Evolutionary conservation across 2,113 vertebrate species (phyloP).

Genomic region (Rousettus leschenaultii): DNA sequence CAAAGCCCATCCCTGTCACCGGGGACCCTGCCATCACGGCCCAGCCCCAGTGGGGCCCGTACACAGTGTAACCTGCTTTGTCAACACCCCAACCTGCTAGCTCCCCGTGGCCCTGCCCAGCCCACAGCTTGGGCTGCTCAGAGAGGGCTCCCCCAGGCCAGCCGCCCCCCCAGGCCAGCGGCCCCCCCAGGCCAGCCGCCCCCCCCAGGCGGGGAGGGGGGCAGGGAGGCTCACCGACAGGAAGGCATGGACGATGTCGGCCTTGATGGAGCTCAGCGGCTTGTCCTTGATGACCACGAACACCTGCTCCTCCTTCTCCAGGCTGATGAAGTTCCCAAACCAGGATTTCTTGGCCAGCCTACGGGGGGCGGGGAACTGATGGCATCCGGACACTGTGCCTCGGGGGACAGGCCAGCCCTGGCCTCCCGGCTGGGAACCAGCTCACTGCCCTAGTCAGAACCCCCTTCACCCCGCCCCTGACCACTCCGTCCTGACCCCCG

Average conservation of each 20-base stretch:
- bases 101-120: not conserved
- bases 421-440: accelerated
- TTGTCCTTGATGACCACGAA: constrained; percentile 99
- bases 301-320: constrained; percentile 99
- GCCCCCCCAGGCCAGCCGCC: too few relatives aligned
- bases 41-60: too few relatives aligned
- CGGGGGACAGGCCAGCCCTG: accelerated
- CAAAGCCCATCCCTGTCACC: too few relatives aligned
- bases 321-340: constrained; percentile 99
- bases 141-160: too few relatives aligned
- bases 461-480: not conserved
- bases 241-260: constrained; percentile 98
- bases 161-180: too few relatives aligned
- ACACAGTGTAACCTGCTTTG: too few relatives aligned
- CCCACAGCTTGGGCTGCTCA: not conserved
- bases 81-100: too few relatives aligned
- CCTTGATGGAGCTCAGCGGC: constrained; percentile 98
- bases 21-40: too few relatives aligned
- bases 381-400: accelerated
- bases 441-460: not conserved
- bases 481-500: too few relatives aligned
- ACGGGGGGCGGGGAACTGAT: not conserved
- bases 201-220: too few relatives aligned
- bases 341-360: constrained; percentile 99
- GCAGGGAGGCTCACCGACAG: constrained; percentile 89